Conservation (phyloP, 2,797 vertebrate genomes). For the Sarcophilus harrisii region DNA sequence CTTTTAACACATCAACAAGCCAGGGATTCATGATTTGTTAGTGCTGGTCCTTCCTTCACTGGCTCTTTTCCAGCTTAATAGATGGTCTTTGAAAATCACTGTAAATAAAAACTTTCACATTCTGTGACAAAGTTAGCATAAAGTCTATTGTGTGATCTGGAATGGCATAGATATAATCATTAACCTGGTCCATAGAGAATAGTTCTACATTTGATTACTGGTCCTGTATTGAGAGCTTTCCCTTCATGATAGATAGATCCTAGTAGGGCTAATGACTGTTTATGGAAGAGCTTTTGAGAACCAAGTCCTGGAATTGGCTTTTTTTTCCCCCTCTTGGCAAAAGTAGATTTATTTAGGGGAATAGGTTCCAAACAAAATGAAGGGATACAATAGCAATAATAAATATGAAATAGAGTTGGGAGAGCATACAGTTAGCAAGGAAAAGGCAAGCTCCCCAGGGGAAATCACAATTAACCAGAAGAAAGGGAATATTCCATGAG, state of each 20-base stretch:
- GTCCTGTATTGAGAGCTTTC: background rate
- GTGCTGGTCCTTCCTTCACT: background rate
- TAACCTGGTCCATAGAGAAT: background rate
- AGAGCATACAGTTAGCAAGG: too few species aligned
- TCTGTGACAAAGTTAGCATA: background rate
- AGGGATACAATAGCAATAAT: too few species aligned
- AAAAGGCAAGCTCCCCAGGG: too few species aligned
- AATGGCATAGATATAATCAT: background rate
- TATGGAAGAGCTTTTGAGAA: background rate
- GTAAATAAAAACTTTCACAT: background rate
- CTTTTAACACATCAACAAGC: background rate
- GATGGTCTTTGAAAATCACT: background rate
- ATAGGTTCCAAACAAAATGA: too few species aligned
- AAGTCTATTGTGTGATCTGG: background rate
- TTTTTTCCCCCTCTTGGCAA: too few species aligned
- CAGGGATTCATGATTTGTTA: background rate
- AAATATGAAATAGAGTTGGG: too few species aligned
- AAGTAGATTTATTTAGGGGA: too few species aligned
- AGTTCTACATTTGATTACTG: background rate
- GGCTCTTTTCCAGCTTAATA: too few species aligned
- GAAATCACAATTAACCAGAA: too few species aligned
- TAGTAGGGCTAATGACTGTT: background rate
- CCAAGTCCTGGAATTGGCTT: background rate
- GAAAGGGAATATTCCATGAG: too few species aligned
- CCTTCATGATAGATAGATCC: background rate